A percentile compares a stretch with the other conserved stretches of the same genome.
These are phyloP conservation scores for Prenolepis imparis DNA, from an alignment of 2,888 invertebrate species.

Conservation along the genomic window DNA sequence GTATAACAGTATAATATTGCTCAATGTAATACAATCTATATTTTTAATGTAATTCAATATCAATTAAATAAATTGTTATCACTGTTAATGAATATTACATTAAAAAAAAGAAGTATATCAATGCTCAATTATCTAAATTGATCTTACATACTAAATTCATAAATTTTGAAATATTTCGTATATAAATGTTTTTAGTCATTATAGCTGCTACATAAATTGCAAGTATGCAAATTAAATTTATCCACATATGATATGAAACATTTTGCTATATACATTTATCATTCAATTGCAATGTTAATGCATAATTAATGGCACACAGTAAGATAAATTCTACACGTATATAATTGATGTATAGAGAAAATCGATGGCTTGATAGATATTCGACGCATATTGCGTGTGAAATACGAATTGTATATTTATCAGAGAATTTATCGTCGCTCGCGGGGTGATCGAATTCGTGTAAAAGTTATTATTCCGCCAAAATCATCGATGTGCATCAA, in stretches of 20 bases:
- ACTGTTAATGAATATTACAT: background rate
- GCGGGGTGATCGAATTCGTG: conserved; percentile 27
- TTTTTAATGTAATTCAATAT: conserved; percentile 5
- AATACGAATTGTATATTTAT: conserved; percentile 31
- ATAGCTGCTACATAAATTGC: background rate
- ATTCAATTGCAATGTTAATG: background rate
- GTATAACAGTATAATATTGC: background rate
- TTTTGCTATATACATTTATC: background rate
- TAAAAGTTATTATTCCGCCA: conserved; percentile 44
- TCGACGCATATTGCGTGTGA: conserved; percentile 20
- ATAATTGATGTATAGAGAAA: conserved; percentile 17
- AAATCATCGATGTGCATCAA: conserved; percentile 55
- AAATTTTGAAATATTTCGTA: background rate
- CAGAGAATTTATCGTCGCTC: conserved; percentile 36
- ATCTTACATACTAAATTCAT: background rate
- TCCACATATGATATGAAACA: background rate
- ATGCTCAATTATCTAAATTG: background rate
- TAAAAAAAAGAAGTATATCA: background rate
- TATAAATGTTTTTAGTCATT: background rate
- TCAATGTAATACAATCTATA: background rate
- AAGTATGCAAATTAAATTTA: background rate
- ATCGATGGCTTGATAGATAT: conserved; percentile 24
- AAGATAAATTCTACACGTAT: conserved; percentile 15
- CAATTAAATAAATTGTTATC: background rate
- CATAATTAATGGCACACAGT: conserved; percentile 9